Evolutionary conservation across 2,113 vertebrate genomes (phyloP).

Genomic region (Australoheros scitulus): DNA sequence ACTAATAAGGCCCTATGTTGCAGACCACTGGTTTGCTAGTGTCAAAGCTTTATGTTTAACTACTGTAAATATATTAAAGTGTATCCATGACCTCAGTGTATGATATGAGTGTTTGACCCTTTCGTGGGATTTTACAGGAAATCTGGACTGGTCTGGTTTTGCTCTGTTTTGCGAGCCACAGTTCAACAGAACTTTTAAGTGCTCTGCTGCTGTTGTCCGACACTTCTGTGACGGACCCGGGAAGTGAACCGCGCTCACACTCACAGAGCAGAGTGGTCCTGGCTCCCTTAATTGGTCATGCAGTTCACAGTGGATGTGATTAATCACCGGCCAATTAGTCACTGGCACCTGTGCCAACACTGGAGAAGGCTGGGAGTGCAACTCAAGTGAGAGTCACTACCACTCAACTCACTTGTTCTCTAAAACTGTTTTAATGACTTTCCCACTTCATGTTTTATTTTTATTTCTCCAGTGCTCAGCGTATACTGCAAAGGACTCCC

Average conservation of each 20-base stretch:
- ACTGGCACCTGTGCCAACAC: slow-evolving; percentile 62
- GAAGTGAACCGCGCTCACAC: slow-evolving; percentile 24
- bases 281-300: slow-evolving; percentile 61
- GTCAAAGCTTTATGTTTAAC: slow-evolving; percentile 13
- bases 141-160: background rate
- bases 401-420: slow-evolving; percentile 51
- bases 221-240: slow-evolving; percentile 22
- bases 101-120: background rate
- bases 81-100: slow-evolving; percentile 27
- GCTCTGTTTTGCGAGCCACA: background rate
- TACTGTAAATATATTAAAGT: slow-evolving; percentile 11
- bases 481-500: slow-evolving; percentile 77
- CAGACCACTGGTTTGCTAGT: slow-evolving; percentile 46
- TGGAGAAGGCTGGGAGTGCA: slow-evolving; percentile 31
- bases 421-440: slow-evolving; percentile 75
- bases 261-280: slow-evolving; percentile 21
- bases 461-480: slow-evolving; percentile 74
- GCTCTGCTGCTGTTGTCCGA: background rate
- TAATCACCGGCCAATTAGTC: slow-evolving; percentile 72
- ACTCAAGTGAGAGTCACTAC: slow-evolving; percentile 48
- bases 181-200: slow-evolving; percentile 16
- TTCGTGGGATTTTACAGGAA: background rate
- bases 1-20: slow-evolving; percentile 63
- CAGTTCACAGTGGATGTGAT: slow-evolving; percentile 66
- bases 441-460: slow-evolving; percentile 76